phyloP scores from a whole-genome alignment of 2,888 invertebrate species.

The Vesta saturnalis region DNA sequence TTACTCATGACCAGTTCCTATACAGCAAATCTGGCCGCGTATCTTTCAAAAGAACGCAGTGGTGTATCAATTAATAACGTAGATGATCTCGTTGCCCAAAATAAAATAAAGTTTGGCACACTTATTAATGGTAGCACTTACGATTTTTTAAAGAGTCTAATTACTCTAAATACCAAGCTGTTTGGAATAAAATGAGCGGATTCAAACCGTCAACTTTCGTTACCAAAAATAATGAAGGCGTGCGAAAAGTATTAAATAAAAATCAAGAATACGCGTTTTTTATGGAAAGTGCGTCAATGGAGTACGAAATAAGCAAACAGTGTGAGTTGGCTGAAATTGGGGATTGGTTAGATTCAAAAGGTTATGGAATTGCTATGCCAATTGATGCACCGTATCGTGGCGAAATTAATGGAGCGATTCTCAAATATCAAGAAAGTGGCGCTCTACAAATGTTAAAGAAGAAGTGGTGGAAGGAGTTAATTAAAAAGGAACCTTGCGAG shows the following conservation, averaged over 20 bases:
- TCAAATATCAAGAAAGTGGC: conserved; percentile 91
- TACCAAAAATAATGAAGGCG: conserved; percentile 84
- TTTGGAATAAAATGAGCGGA: conserved; percentile 74
- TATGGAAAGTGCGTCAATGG: conserved; percentile 96
- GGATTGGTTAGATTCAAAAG: conserved; percentile 85
- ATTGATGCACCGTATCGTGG: conserved; percentile 82
- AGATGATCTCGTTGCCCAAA: conserved; percentile 92
- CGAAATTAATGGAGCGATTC: conserved; percentile 86
- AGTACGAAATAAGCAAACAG: conserved; percentile 84
- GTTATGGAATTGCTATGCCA: conserved; percentile 93
- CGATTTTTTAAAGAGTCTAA: conserved; percentile 76
- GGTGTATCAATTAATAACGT: conserved; percentile 89
- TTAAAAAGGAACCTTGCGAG: conserved; percentile 56
- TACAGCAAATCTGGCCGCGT: conserved; percentile 94
- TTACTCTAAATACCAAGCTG: conserved; percentile 45
- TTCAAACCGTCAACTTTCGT: conserved; percentile 84
- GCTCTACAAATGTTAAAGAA: conserved; percentile 82
- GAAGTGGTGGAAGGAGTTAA: conserved; percentile 89
- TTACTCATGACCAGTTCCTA: conserved; percentile 93
- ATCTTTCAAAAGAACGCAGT: conserved; percentile 88
- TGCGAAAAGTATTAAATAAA: conserved; percentile 84
- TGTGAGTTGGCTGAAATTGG: conserved; percentile 88
- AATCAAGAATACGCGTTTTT: conserved; percentile 89
- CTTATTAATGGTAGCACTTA: conserved; percentile 90
- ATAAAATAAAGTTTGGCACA: conserved; percentile 94